Conservation (phyloP, 1,140 invertebrate genomes). For the Lysiphlebus fabarum region DNA sequence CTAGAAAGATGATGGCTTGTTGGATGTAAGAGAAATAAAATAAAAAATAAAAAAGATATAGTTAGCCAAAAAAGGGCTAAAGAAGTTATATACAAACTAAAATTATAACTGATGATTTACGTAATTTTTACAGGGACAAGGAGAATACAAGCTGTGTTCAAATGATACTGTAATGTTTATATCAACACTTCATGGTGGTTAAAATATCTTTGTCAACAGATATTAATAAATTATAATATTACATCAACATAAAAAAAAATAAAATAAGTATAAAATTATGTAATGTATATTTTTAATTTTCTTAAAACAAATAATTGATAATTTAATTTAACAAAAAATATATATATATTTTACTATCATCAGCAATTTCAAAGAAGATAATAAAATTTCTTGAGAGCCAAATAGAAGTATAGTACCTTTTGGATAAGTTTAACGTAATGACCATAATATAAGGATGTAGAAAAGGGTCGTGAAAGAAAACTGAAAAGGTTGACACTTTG, state of each 20-base stretch:
- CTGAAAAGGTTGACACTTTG: constrained; percentile 32
- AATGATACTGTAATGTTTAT: constrained; percentile 67
- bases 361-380: too few relatives aligned
- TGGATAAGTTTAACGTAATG: constrained; percentile 43
- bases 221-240: not conserved
- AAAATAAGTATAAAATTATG: not conserved
- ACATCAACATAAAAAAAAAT: constrained; percentile 1
- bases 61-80: not conserved
- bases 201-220: constrained; percentile 25
- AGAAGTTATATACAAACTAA: constrained; percentile 2
- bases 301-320: too few relatives aligned
- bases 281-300: too few relatives aligned
- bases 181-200: constrained; percentile 72
- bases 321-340: too few relatives aligned
- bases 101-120: constrained; percentile 18
- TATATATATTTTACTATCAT: too few relatives aligned
- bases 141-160: constrained; percentile 61
- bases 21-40: not conserved
- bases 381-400: constrained; percentile 34
- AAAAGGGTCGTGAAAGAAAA: too few relatives aligned
- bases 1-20: constrained; percentile 5
- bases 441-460: constrained; percentile 35
- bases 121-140: constrained; percentile 57
- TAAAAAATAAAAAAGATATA: not conserved
- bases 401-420: constrained; percentile 28